Evolutionary conservation across 2,888 invertebrate genomes (phyloP), one percentile per base, ranked within the genome.

Genomic region (Helobdella robusta): DNA sequence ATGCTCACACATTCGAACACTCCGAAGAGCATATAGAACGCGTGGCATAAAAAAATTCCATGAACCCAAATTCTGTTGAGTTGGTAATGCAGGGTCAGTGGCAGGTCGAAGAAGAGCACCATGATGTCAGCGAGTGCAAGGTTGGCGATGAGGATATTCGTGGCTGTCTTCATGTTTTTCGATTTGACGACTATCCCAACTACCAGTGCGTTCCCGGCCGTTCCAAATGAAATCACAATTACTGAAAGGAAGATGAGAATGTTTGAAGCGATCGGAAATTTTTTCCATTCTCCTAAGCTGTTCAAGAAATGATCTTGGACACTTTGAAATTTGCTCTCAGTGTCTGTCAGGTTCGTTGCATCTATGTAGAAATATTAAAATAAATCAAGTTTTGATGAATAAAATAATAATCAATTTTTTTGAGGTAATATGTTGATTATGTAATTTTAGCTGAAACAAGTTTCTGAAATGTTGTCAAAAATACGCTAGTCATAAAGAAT

Each of bases 111-210:
- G 6, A 73, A 71, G 67, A 77, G 76, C 58, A 78, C 72, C 2
- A 75, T 70, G 34, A 78, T 74, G 68, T 78, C 78, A 0, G 77
- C 75, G 59, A 76, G 62, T 2, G 77, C 77, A 46, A 78, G 72
- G 52, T 74, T 75, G 28, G 73, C 74, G 36, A 78, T 78, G 69
- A 78, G 78, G 34, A 78, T 74, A 69, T 78, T 78, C 50, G 78
- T 78, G 5, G 76, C 76, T 3, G 73, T 77, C 70, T 76, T 75
- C 61, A 78, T 72, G 59, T 74, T 73, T 32, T 70, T 72, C 65
- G 75, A 75, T 56, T 72, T 73, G 25, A 73, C 66, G 18, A 77
- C 73, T 5, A 76, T 77, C 46, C 75, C 70, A 5, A 77, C 73
- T 15, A 77, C 74, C 40, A 76, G 65, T 6, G 73, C 64, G 70